Conservation (phyloP, 2,797 vertebrate genomes). For the Notolepis coatsorum region DNA sequence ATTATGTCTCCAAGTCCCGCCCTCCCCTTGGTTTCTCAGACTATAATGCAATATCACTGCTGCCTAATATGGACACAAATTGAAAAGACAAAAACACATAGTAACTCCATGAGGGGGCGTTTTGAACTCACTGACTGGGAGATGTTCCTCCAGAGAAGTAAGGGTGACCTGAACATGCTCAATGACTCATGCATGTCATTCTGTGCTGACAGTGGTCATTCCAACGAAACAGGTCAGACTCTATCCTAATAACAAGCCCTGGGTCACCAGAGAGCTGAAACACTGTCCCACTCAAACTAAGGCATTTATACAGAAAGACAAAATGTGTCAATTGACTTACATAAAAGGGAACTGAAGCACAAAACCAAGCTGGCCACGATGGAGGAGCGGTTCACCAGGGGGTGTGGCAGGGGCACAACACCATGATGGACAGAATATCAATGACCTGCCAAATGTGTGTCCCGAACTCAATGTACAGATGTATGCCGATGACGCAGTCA, state of each 20-base stretch:
- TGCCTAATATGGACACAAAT: slow-evolving; percentile 7
- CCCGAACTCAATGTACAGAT: too few relatives aligned
- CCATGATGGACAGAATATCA: too few relatives aligned
- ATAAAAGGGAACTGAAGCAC: neutral
- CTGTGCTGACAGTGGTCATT: too few relatives aligned
- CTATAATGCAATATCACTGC: slow-evolving; percentile 8
- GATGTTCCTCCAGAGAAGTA: slow-evolving; percentile 15
- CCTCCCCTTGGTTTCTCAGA: slow-evolving; percentile 20
- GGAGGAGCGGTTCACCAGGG: neutral
- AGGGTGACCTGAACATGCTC: slow-evolving; percentile 10
- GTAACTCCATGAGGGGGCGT: slow-evolving; percentile 2
- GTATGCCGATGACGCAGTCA: too few relatives aligned
- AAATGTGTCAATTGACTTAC: too few relatives aligned
- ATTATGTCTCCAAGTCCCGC: slow-evolving; percentile 18
- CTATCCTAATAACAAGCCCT: too few relatives aligned
- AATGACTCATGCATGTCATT: slow-evolving; percentile 8
- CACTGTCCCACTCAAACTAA: too few relatives aligned
- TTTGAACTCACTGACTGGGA: slow-evolving; percentile 26
- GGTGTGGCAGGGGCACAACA: neutral
- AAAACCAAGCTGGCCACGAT: neutral
- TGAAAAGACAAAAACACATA: slow-evolving; percentile 6
- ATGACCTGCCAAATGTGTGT: too few relatives aligned
- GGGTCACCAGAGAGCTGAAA: too few relatives aligned
- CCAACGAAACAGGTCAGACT: too few relatives aligned
- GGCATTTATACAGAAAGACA: too few relatives aligned